Base-by-base conservation (phyloP, 2,888 invertebrate species). In the Seira sanloemensis region DNA sequence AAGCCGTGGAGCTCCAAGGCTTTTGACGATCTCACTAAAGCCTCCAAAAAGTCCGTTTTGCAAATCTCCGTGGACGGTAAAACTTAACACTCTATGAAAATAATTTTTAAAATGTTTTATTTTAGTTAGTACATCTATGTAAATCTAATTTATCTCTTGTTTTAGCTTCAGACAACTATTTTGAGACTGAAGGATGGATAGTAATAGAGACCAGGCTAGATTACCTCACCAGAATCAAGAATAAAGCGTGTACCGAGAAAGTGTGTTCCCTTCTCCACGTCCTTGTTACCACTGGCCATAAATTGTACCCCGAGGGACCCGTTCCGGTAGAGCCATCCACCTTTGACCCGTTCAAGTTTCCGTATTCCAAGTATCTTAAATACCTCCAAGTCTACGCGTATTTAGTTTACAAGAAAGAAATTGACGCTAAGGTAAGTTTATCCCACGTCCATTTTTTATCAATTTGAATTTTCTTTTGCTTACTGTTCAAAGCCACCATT, bases 181-280 rank as follows among this genome's bases (percentile, higher is more conserved):
- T 84, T 82, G 58, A 73, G 0, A 25, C 77, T 1, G 87, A 87
- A 71, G 86, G 86, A 12, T 77, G 84, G 78, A 16, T 78, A 7
- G 46, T 87, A 23, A n/a, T 87, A 4, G 87, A 87, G 67, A 69
- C 69, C 0, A 54, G 87, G 25, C 16, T 86, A 7, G 82, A 87
- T 19, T 71, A 27, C 16, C 26, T 87, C 58, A 23, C 69, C 0
- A 65, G 25, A 23, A 0, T 26, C 1, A 76, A 26, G 50, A 25
- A 16, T 12, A 18, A 18, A 46, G 62, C 73, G 16, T 23, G 26
- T 9, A 68, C 67, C 16, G 68, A 71, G 26, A 72, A 24, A n/a
- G 9, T 82, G 9, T 80, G 71, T 50, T 26, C 67, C 1, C 25
- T 77, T 46, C 72, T 86, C 16, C 54, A 81, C 27, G 24, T 74